Evolutionary conservation across 1,140 invertebrate species (phyloP).

Genomic region (Chlorops oryzae): DNA sequence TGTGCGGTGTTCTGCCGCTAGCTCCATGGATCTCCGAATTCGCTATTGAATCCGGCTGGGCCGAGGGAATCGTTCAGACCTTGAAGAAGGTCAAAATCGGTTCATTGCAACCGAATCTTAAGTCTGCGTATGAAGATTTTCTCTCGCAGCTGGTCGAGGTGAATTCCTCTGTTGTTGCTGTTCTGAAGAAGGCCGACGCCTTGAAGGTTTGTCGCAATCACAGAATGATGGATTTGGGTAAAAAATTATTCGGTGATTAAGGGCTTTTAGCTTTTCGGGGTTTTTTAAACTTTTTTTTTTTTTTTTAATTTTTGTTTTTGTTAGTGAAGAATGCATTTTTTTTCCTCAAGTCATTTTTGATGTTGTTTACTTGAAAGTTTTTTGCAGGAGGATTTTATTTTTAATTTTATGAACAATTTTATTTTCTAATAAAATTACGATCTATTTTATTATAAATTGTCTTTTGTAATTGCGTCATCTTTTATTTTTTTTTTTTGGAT

Average conservation of each 20-base stretch:
- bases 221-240: slow-evolving; percentile 80
- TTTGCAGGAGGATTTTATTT: too few relatives aligned
- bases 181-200: slow-evolving; percentile 76
- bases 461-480: too few relatives aligned
- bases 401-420: too few relatives aligned
- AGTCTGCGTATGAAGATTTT: slow-evolving; percentile 85
- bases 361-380: too few relatives aligned
- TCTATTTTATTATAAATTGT: too few relatives aligned
- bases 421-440: too few relatives aligned
- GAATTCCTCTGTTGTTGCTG: slow-evolving; percentile 65
- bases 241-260: slow-evolving; percentile 77
- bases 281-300: too few relatives aligned
- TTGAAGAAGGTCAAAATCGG: slow-evolving; percentile 75
- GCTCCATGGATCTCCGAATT: slow-evolving; percentile 88
- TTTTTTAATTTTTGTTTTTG: too few relatives aligned
- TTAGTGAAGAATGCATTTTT: too few relatives aligned
- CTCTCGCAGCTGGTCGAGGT: slow-evolving; percentile 76
- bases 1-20: slow-evolving; percentile 69
- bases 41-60: slow-evolving; percentile 86
- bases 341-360: too few relatives aligned
- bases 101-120: slow-evolving; percentile 71
- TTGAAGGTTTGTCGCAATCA: slow-evolving; percentile 77
- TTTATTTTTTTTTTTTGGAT: too few relatives aligned
- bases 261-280: too few relatives aligned
- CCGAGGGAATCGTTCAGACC: slow-evolving; percentile 74